These are phyloP conservation scores for Micronisus gabar DNA, from an alignment of 2,113 vertebrate genomes.

Conservation along the genomic window DNA sequence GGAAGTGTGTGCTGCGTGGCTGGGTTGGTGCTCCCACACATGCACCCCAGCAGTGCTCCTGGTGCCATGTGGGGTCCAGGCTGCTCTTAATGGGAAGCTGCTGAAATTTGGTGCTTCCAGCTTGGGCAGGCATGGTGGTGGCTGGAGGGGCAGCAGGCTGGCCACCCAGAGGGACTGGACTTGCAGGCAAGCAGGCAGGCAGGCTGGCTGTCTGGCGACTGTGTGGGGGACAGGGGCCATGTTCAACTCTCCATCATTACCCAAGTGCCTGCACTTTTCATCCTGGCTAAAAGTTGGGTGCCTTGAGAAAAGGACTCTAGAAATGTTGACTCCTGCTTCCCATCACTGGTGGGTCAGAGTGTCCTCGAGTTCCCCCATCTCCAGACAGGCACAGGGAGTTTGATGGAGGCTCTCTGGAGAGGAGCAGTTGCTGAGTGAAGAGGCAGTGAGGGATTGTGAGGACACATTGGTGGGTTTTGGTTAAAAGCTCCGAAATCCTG, in stretches of 20 bases:
- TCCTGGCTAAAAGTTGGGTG: not conserved
- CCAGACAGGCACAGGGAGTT: not conserved
- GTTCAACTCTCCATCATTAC: not conserved
- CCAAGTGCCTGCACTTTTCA: not conserved
- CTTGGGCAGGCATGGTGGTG: not conserved
- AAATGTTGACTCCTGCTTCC: not conserved
- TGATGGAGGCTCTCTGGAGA: not conserved
- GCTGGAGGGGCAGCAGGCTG: not conserved
- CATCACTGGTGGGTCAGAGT: not conserved
- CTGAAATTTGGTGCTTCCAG: not conserved
- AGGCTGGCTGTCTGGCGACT: not conserved
- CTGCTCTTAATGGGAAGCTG: not conserved
- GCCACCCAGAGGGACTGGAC: not conserved
- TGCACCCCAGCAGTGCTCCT: not conserved
- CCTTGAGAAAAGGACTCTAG: not conserved
- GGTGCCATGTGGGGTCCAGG: not conserved
- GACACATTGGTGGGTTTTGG: not conserved
- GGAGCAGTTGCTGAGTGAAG: not conserved
- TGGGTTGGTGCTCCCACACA: not conserved
- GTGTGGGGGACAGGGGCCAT: too few species aligned
- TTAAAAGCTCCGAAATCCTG: not conserved
- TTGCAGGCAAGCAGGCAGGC: too few species aligned
- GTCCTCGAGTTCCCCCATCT: not conserved
- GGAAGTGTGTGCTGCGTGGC: not conserved
- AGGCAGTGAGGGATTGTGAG: not conserved